phyloP scores from a whole-genome alignment of 1,140 invertebrate genomes.

The Apis cerana region DNA sequence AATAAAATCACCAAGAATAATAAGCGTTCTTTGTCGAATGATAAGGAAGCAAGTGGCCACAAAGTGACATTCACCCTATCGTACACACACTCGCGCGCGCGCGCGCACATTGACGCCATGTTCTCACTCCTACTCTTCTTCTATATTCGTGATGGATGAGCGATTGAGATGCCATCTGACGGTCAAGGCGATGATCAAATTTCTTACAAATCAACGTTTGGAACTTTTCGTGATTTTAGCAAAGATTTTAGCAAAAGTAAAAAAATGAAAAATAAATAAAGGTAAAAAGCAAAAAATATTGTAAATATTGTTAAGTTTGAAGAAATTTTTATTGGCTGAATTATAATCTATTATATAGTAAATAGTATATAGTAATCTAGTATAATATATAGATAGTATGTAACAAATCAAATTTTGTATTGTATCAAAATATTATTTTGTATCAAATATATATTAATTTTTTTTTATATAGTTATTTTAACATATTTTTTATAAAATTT shows the following conservation, averaged over 20 bases:
- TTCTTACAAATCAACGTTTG: background rate
- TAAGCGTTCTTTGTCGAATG: slow-evolving; percentile 51
- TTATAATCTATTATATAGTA: no score
- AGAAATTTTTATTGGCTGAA: no score
- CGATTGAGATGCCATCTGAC: background rate
- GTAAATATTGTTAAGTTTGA: background rate
- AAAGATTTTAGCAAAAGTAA: background rate
- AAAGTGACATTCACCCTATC: slow-evolving; percentile 51
- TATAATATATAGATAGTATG: no score
- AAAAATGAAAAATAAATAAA: background rate
- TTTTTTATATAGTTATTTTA: no score
- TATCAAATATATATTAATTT: no score
- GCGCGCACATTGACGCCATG: slow-evolving; percentile 22
- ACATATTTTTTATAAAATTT: no score
- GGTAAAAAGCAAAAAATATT: background rate
- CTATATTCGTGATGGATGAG: no score
- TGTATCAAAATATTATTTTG: background rate
- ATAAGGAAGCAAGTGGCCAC: slow-evolving; percentile 51
- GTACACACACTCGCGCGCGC: background rate
- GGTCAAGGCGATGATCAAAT: no score
- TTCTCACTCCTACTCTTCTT: background rate
- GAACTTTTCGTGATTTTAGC: background rate
- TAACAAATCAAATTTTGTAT: background rate
- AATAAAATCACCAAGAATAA: slow-evolving; percentile 46
- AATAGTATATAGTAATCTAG: no score